Conservation (phyloP, 2,888 invertebrate genomes). For the Drosophila paramelanica region DNA sequence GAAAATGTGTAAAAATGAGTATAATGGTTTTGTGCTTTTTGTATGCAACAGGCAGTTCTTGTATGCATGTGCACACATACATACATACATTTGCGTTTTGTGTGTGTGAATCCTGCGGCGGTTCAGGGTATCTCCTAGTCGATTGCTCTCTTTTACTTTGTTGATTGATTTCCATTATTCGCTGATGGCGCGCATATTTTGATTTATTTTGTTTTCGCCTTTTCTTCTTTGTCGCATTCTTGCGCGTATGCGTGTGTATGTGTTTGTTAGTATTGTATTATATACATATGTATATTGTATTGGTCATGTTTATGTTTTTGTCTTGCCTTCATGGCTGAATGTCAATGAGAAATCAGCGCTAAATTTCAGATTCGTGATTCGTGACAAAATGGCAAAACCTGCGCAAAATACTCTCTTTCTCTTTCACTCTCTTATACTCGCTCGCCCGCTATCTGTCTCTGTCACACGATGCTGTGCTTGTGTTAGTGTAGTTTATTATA, state of each 20-base stretch:
- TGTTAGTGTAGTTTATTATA: conserved; percentile 4
- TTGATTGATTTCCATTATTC: conserved; percentile 41
- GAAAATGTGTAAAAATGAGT: too few species aligned
- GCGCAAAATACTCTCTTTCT: conserved; percentile 11
- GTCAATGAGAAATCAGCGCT: conserved; percentile 61
- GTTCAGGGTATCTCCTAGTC: too few species aligned
- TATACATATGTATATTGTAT: not conserved
- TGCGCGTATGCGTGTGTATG: conserved; percentile 10
- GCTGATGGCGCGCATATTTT: conserved; percentile 23
- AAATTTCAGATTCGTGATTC: conserved; percentile 33
- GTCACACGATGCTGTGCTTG: conserved; percentile 7
- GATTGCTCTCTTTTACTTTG: conserved; percentile 1
- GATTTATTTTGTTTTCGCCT: conserved; percentile 36
- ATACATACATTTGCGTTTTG: too few species aligned
- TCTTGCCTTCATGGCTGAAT: conserved; percentile 51
- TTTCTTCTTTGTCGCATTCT: conserved; percentile 51
- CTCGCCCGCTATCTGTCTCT: conserved; percentile 3
- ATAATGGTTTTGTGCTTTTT: too few species aligned
- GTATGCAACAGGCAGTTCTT: too few species aligned
- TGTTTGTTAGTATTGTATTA: not conserved
- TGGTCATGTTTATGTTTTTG: conserved; percentile 40
- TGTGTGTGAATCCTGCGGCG: too few species aligned
- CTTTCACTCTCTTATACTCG: not conserved
- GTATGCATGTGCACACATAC: too few species aligned
- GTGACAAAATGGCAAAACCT: conserved; percentile 51